Evolutionary conservation across 2,888 invertebrate species (phyloP).

Genomic region (Tetramorium bicarinatum): DNA sequence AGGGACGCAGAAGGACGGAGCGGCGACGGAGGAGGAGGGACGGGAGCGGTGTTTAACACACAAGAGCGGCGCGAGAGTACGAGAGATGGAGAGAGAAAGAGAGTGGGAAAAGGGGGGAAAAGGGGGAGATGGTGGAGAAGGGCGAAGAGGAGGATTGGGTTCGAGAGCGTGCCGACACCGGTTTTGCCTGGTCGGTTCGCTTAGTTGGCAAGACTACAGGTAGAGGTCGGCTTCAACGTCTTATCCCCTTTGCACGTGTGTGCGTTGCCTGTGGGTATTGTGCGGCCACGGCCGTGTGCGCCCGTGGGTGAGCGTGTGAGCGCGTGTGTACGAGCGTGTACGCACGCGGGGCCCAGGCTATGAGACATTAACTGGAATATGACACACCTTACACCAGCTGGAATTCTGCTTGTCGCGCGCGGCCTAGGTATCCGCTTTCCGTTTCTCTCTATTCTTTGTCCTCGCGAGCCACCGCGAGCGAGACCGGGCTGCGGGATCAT

Average conservation of each 20-base stretch:
- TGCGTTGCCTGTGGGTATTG: not conserved
- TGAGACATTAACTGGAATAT: constrained; percentile 69
- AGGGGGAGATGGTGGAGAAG: constrained; percentile 21
- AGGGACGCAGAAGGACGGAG: constrained; percentile 66
- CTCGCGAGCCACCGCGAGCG: not conserved
- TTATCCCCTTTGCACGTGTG: constrained; percentile 9
- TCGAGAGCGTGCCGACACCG: constrained; percentile 67
- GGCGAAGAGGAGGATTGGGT: constrained; percentile 34
- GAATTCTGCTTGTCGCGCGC: constrained; percentile 63
- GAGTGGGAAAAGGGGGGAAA: constrained; percentile 1
- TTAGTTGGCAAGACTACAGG: constrained; percentile 80
- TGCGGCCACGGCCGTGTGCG: not conserved
- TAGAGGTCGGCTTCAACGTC: constrained; percentile 79
- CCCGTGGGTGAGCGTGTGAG: not conserved
- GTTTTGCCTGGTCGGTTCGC: constrained; percentile 72
- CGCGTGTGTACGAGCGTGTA: constrained; percentile 31
- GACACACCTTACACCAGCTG: constrained; percentile 71
- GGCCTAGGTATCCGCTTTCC: constrained; percentile 45
- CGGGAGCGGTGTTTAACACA: constrained; percentile 31
- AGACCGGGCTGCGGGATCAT: constrained; percentile 5
- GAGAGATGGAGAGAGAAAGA: constrained; percentile 43
- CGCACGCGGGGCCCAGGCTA: constrained; percentile 36
- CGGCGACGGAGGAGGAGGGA: constrained; percentile 48
- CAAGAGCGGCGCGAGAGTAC: constrained; percentile 23
- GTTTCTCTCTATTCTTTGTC: constrained; percentile 55